A percentile compares a stretch with the other conserved stretches of the same genome.
Evolutionary conservation across 2,797 vertebrate species (phyloP).

Genomic region (Syndactyla subalaris): DNA sequence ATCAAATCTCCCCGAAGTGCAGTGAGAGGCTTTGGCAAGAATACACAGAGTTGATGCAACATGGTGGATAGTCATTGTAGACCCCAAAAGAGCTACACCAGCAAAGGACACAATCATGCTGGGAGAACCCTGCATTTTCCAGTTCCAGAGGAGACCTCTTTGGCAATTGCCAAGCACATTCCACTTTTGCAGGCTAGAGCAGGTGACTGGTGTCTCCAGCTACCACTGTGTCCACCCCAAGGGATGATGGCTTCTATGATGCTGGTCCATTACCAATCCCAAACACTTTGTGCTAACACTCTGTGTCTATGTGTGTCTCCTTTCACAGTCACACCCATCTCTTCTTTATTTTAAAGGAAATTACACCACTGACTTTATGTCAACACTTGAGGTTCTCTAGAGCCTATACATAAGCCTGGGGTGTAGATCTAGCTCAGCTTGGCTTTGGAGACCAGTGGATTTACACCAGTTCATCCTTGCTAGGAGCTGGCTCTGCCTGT

Average conservation of each 20-base stretch:
- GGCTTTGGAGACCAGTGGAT: background rate
- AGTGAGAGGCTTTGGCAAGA: background rate
- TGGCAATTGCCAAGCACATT: background rate
- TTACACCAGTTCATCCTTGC: background rate
- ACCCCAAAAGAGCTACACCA: background rate
- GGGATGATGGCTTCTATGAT: accelerated
- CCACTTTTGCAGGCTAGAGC: background rate
- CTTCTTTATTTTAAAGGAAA: background rate
- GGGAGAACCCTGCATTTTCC: background rate
- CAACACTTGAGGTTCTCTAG: background rate
- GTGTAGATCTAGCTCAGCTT: background rate
- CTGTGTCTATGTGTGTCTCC: background rate
- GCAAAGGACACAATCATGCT: accelerated
- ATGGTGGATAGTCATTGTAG: background rate
- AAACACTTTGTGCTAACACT: background rate
- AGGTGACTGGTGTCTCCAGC: background rate
- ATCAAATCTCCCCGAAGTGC: background rate
- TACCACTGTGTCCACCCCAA: background rate
- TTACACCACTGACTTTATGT: accelerated
- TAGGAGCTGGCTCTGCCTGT: background rate
- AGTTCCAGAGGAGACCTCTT: background rate
- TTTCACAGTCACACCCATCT: background rate
- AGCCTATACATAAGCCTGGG: background rate
- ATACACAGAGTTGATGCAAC: background rate
- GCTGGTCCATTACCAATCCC: accelerated